Conservation (phyloP, 1,140 invertebrate genomes). For the Palaemon carinicauda region DNA sequence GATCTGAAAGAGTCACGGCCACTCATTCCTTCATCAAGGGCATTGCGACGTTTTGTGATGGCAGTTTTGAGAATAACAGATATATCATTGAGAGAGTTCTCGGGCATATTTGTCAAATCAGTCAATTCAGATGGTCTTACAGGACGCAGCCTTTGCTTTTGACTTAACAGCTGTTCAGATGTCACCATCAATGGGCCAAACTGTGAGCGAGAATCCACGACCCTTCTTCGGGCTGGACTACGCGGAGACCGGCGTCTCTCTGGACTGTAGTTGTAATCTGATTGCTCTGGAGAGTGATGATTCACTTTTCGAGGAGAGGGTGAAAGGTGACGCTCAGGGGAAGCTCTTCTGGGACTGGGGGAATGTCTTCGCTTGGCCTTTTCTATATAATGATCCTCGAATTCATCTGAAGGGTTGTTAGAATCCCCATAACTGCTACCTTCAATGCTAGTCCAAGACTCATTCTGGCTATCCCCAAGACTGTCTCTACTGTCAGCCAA, state of each 20-base stretch:
- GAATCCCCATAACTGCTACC: neutral
- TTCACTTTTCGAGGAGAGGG: neutral
- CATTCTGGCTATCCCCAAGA: constrained; percentile 43
- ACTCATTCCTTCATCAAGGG: constrained; percentile 41
- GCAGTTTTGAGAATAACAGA: constrained; percentile 53
- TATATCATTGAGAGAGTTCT: constrained; percentile 56
- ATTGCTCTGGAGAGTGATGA: neutral
- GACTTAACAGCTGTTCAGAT: constrained; percentile 54
- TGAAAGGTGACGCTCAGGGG: constrained; percentile 26
- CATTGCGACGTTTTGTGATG: constrained; percentile 53
- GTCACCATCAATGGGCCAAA: constrained; percentile 38
- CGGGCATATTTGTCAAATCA: constrained; percentile 50
- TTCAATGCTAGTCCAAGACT: constrained; percentile 52
- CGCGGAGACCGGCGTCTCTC: constrained; percentile 20
- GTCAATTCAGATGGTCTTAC: constrained; percentile 51
- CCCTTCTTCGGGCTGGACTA: neutral
- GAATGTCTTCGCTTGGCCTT: constrained; percentile 19
- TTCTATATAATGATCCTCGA: neutral
- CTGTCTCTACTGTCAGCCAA: constrained; percentile 48
- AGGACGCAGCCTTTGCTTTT: constrained; percentile 56
- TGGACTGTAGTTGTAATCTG: constrained; percentile 7
- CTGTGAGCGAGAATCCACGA: constrained; percentile 22
- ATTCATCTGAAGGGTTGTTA: constrained; percentile 12
- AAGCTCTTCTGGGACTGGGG: constrained; percentile 35
- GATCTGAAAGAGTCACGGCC: constrained; percentile 42